Evolutionary conservation across 2,797 vertebrate species (phyloP).

Genomic region (Parambassis ranga): DNA sequence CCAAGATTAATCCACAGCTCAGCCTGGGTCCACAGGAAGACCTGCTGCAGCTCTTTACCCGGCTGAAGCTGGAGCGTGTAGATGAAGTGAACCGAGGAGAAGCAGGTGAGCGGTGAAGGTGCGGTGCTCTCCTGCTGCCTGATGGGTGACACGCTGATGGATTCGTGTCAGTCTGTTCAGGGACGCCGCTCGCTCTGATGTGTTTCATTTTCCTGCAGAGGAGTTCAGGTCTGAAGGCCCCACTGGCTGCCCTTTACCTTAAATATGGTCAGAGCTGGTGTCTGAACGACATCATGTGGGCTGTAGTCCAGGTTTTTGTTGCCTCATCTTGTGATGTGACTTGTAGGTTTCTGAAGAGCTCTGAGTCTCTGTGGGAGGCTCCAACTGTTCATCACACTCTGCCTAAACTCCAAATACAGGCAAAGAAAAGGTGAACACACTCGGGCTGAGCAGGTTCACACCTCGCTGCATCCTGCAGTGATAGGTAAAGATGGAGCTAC

Average conservation of each 20-base stretch:
- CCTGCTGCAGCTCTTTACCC: slow-evolving; percentile 14
- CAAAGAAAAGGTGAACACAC: background rate
- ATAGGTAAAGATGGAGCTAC: background rate
- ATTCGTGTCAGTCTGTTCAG: background rate
- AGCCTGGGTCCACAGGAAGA: background rate
- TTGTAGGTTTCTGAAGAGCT: no score
- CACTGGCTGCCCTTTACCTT: no score
- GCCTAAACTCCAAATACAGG: no score
- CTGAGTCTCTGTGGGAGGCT: no score
- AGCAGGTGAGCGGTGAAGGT: background rate
- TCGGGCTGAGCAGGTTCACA: background rate
- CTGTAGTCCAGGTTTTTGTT: no score
- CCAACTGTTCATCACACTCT: no score
- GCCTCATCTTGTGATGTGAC: no score
- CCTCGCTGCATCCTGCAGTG: background rate
- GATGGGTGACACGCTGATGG: background rate
- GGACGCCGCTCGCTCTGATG: background rate
- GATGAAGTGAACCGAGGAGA: background rate
- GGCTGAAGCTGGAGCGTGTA: background rate
- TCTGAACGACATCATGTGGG: no score
- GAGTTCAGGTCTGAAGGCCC: no score
- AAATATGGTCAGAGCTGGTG: no score
- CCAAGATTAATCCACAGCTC: slow-evolving; percentile 37
- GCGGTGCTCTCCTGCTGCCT: slow-evolving; percentile 2
- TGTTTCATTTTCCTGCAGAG: background rate